Base-by-base conservation (phyloP, 53 echinoderm and acorn worm genomes). In the Hippasteria phrygiana region DNA sequence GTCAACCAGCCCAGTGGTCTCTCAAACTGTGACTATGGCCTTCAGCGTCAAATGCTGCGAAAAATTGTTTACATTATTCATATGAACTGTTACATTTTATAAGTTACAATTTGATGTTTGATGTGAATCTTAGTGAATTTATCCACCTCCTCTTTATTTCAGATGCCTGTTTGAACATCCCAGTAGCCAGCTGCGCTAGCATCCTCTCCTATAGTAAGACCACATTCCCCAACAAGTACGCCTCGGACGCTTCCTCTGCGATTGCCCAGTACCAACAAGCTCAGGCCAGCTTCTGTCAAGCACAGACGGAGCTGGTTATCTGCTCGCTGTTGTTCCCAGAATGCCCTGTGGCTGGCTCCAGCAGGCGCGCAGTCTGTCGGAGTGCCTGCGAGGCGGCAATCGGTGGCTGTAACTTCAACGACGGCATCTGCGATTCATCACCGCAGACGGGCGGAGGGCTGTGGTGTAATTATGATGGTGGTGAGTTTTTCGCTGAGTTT, bases 181-280 rank as follows among this genome's bases (percentile, higher is more conserved):
- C 71, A 24, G 37, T 78, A 7, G 9, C 70, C 46, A 64, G 48
- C 12, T 96, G 96, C 29, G 45, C 67, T 1, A 16, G 17, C 0
- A 41, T 94, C 3, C 92, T 96, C 0, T 90, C 94, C 2, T 96
- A 96, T 67, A 79, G 74, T 28, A 45, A 13, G 31, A 96, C 96
- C 27, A 43, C 71, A 31, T 92, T 83, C 83, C 96, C 96, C 14
- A 90, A 80, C 87, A 29, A 12, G 12, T 26, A 74, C 27, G 81
- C 83, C 7, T 27, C 39, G 22, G 70, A 80, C 26, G 56, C 83
- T 11, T 5, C 54, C 33, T n/a, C 59, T 43, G 81, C 81, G 0
- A 43, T 81, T 43, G 51, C 48, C 35, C 51, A 69, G 26, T 85
- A 85, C 85, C 79, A 85, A 29, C 67, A 78, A 27, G 94, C 92